These are phyloP conservation scores for Probaryconus sp. DNA, from an alignment of 1,140 invertebrate genomes.

Conservation along the genomic window DNA sequence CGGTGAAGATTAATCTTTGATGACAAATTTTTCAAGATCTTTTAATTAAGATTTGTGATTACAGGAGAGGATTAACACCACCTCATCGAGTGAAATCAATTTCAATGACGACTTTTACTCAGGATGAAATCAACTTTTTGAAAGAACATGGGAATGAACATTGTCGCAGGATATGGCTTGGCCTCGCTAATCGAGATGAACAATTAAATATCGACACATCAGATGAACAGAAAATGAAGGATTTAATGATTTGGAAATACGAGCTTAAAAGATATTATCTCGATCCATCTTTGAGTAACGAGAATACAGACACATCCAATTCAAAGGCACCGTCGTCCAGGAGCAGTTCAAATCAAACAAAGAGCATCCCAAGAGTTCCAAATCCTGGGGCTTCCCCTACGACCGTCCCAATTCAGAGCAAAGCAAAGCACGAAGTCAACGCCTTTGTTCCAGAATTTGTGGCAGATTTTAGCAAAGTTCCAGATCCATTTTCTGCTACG, in stretches of 20 bases:
- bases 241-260: slow-evolving; percentile 96
- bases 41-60: slow-evolving; percentile 53
- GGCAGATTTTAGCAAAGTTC: slow-evolving; percentile 82
- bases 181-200: slow-evolving; percentile 83
- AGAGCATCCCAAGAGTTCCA: slow-evolving; percentile 68
- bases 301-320: slow-evolving; percentile 53
- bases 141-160: slow-evolving; percentile 95
- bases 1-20: not conserved
- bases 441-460: slow-evolving; percentile 80
- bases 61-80: slow-evolving; percentile 95
- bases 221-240: slow-evolving; percentile 93
- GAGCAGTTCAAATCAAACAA: slow-evolving; percentile 41
- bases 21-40: no score
- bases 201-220: slow-evolving; percentile 80
- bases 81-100: slow-evolving; percentile 99
- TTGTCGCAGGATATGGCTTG: slow-evolving; percentile 94
- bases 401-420: slow-evolving; percentile 52
- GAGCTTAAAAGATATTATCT: slow-evolving; percentile 91
- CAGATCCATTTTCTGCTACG: slow-evolving; percentile 69
- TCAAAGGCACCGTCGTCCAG: slow-evolving; percentile 29
- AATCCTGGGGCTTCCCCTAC: slow-evolving; percentile 62
- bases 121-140: slow-evolving; percentile 96
- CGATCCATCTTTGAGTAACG: slow-evolving; percentile 79
- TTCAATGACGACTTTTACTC: slow-evolving; percentile 98
- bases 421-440: slow-evolving; percentile 57